Percentiles rank a stretch among this genome's conserved stretches.
phyloP scores from a whole-genome alignment of 1,140 invertebrate genomes.

The Bilobella aurantiaca region DNA sequence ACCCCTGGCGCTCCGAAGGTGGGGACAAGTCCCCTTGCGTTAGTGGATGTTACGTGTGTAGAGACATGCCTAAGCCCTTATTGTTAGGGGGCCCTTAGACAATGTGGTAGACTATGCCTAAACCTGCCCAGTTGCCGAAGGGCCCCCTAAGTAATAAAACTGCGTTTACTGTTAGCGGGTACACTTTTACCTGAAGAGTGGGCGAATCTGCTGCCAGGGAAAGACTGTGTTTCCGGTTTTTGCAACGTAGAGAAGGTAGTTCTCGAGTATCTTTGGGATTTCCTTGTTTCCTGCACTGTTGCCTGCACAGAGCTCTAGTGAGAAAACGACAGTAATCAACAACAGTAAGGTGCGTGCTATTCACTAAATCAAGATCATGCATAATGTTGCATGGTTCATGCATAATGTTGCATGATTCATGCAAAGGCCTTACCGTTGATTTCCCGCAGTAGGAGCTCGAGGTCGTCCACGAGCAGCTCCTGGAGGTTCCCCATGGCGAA shows the following conservation, averaged over 20 bases:
- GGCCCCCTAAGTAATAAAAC: background rate
- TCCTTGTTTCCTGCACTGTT: constrained; percentile 36
- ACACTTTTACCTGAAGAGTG: constrained; percentile 50
- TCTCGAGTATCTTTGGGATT: constrained; percentile 79
- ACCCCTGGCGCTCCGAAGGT: no score
- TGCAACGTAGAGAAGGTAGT: constrained; percentile 80
- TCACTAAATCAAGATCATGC: no score
- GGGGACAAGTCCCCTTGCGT: background rate
- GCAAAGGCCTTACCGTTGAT: constrained; percentile 25
- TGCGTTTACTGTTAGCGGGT: no score
- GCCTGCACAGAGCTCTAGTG: no score
- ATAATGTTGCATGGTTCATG: no score
- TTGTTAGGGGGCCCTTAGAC: background rate
- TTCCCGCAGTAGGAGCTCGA: constrained; percentile 28
- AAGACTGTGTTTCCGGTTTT: constrained; percentile 88
- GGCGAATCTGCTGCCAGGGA: constrained; percentile 79
- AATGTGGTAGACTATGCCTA: background rate
- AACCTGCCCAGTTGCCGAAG: background rate
- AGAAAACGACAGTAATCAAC: no score
- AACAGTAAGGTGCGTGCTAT: no score
- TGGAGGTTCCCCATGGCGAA: constrained; percentile 21
- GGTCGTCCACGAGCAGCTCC: constrained; percentile 25
- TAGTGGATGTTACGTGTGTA: background rate
- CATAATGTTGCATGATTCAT: no score
- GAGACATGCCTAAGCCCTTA: background rate